Base-by-base conservation (phyloP, 1,140 invertebrate genomes). In the Dinothrombium tinctorium region DNA sequence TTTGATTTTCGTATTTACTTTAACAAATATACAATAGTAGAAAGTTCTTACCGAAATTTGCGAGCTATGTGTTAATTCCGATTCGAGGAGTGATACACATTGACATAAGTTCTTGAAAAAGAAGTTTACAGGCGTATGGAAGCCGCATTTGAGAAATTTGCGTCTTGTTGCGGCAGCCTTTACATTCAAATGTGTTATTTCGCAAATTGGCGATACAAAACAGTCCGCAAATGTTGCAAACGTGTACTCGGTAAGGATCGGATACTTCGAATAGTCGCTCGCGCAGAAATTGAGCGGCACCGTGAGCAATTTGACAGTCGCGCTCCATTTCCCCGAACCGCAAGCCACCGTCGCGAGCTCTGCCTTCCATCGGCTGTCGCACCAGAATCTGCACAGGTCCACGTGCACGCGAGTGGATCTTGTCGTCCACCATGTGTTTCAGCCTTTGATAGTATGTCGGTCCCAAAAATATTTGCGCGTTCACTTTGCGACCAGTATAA, bases 321-420 rank as follows among this genome's bases (percentile, higher is more conserved):
- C 90, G 82, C 59, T 98, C 90, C 90, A 98, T 98, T 58, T 98
- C 90, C 49, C 92, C 90, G 57, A 98, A 98, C 69, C 92, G 84
- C 43, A 98, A 62, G 46, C 90, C 90, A 51, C 90, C 90, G 61
- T 98, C 90, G 50, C 89, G 65, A 19, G 87, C 87, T 60, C 90
- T 74, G 53, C 90, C 90, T 60, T 98, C 92, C 89, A 96, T 96
- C 56, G 90, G 90, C 56, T 98, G 90, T 50, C 90, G 66, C 26
- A 95, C 92, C 28, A 98, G 66, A 57, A 96, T 95, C 61, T 96
- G 90, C 1, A 96, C 79, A 7, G 90, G 90, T 26, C 90, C 90
- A 57, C 92, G 63, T 9, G 90, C 90, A 54, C 90, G 67, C 0
- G 86, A 94, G 55, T 98, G 90, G 59, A 96, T 98, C 62, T 98